phyloP scores from a whole-genome alignment of 2,797 vertebrate genomes.

The Emys orbicularis region DNA sequence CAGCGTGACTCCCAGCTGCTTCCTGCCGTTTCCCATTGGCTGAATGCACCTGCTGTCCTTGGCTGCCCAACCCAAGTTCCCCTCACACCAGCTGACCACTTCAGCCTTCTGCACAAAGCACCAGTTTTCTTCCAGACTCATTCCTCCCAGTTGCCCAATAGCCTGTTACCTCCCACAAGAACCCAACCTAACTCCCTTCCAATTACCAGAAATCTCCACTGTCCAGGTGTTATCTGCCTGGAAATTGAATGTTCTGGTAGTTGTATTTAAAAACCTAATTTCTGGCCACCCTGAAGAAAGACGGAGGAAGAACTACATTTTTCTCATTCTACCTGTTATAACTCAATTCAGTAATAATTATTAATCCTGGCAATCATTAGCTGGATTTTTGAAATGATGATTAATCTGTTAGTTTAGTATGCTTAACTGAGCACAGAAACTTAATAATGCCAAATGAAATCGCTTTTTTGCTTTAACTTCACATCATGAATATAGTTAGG shows the following conservation, averaged over 20 bases:
- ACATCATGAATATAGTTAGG: not conserved
- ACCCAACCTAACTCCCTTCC: not conserved
- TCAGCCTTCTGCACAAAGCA: not conserved
- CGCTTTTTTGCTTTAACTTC: not conserved
- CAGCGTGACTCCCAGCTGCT: not conserved
- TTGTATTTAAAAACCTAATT: not conserved
- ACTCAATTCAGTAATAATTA: constrained; percentile 18
- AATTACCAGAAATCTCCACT: not conserved
- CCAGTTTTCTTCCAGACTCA: not conserved
- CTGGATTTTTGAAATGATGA: constrained; percentile 13
- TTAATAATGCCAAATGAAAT: not conserved
- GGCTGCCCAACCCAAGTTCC: not conserved
- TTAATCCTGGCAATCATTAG: constrained; percentile 10
- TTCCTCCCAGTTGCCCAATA: not conserved
- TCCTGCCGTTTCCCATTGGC: not conserved
- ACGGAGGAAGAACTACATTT: not conserved
- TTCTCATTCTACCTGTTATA: constrained; percentile 8
- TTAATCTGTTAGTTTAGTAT: constrained; percentile 28
- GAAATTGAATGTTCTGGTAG: not conserved
- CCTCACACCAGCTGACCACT: not conserved
- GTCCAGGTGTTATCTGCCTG: not conserved
- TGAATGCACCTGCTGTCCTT: not conserved
- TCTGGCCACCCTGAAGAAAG: not conserved
- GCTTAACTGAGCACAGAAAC: not conserved
- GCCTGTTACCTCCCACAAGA: not conserved